These are phyloP conservation scores for Volucella inanis DNA, from an alignment of 2,888 invertebrate genomes.

Conservation along the genomic window DNA sequence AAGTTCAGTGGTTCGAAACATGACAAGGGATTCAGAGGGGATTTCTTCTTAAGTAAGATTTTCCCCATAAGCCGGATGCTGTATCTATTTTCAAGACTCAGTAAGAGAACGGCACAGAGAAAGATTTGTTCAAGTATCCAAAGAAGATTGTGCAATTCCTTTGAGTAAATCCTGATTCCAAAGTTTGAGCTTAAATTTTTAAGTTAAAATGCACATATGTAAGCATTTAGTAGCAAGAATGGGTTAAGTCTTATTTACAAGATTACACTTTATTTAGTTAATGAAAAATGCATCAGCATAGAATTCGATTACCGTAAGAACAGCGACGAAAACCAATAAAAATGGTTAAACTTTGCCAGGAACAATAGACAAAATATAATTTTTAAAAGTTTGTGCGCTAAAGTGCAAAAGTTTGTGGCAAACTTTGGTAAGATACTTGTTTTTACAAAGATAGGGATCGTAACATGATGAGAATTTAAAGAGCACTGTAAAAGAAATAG, in stretches of 20 bases:
- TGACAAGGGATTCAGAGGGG: conserved; percentile 8
- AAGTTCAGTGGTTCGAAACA: conserved; percentile 16
- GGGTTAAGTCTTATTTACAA: background rate
- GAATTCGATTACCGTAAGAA: background rate
- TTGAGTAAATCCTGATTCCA: conserved; percentile 31
- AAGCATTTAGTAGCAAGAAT: background rate
- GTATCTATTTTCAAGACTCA: background rate
- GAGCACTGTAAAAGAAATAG: conserved; percentile 11
- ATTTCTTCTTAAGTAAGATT: conserved; percentile 12
- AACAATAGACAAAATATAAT: background rate
- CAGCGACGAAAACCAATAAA: conserved; percentile 15
- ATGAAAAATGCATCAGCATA: background rate
- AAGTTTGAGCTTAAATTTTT: conserved; percentile 24
- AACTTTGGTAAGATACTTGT: background rate
- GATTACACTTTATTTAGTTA: conserved; percentile 5
- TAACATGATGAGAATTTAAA: conserved; percentile 30
- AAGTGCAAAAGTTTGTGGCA: background rate
- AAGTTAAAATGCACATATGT: conserved; percentile 3
- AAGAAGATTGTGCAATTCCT: conserved; percentile 33
- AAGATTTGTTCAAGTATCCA: conserved; percentile 11
- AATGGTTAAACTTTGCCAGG: conserved; percentile 27
- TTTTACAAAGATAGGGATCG: conserved; percentile 3
- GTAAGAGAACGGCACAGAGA: background rate
- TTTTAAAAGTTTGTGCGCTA: background rate
- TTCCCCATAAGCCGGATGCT: conserved; percentile 18